A percentile compares a stretch with the other conserved stretches of the same genome.
Evolutionary conservation across 2,113 vertebrate species (phyloP).

Genomic region (Sinocyclocheilus anophthalmus): DNA sequence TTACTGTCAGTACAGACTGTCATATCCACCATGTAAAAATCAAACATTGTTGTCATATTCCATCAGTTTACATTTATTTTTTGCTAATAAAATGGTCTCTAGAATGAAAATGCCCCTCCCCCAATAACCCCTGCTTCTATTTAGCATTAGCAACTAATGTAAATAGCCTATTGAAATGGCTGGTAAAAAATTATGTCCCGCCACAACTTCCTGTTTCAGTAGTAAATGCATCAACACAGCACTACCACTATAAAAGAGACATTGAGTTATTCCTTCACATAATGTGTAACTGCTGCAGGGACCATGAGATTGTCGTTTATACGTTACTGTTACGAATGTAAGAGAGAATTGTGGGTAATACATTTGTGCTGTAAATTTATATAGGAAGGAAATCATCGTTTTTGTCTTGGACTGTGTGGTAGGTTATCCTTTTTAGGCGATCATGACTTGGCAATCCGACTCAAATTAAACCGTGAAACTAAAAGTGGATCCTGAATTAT

Average conservation of each 20-base stretch:
- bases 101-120: background rate
- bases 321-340: background rate
- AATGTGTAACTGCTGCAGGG: background rate
- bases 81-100: background rate
- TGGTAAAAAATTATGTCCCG: background rate
- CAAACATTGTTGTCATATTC: background rate
- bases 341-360: background rate
- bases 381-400: background rate
- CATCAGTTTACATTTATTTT: background rate
- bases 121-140: background rate
- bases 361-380: background rate
- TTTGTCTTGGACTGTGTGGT: background rate
- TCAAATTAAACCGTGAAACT: constrained; percentile 21
- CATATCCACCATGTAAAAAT: background rate
- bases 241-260: background rate
- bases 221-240: background rate
- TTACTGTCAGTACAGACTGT: background rate
- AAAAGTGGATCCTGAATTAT: background rate
- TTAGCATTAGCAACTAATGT: background rate
- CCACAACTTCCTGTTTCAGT: background rate
- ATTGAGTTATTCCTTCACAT: background rate
- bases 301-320: background rate
- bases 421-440: background rate
- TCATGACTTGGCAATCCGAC: background rate
- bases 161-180: background rate